Evolutionary conservation across 1,140 invertebrate genomes (phyloP), one percentile per base, ranked within the genome.

Genomic region (Maniola jurtina): DNA sequence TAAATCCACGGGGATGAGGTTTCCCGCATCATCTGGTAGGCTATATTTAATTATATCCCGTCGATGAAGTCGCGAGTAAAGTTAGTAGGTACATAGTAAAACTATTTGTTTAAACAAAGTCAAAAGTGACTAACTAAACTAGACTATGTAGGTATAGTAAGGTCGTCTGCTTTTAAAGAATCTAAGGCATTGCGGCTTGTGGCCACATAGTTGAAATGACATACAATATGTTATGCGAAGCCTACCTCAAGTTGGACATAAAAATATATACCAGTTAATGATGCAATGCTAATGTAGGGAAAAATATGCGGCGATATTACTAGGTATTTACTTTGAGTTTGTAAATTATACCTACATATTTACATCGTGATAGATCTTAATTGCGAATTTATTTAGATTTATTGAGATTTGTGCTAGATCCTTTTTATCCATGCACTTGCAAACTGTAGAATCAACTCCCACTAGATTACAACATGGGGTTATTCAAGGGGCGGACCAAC

Each of bases 101-200:
- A 48, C 6, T 48, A 14, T 14, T 48, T 14, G 38, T 42, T 33
- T 34, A 52, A 62, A 50, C 45, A 61, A 52, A 61, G 47, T 61
- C 50, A 45, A 63, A 55, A 13, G 11, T 7, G 35, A 55, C 6
- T 63, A 38, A 55, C 38, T 63, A 35, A 63, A 35, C 38, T 36
- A 2, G 16, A 8, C 15, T 52, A 63, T 15, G 58, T 38, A 38
- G 38, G 38, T 11, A 38, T 38, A 38, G 1, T 38, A 13, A 68
- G 66, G 60, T 47, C 61, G 55, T 67, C 60, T 68, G 66, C 66
- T 57, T 68, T 58, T 36, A 45, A 68, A 48, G 66, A 68, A 68
- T 68, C 60, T 34, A 15, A 58, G 55, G 42, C 42, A 68, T 68
- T 57, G 42, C 15, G 36, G 36, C 50, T 6, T 15, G 16, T 38